phyloP scores from a whole-genome alignment of 2,113 vertebrate genomes.

The Eurypyga helias region DNA sequence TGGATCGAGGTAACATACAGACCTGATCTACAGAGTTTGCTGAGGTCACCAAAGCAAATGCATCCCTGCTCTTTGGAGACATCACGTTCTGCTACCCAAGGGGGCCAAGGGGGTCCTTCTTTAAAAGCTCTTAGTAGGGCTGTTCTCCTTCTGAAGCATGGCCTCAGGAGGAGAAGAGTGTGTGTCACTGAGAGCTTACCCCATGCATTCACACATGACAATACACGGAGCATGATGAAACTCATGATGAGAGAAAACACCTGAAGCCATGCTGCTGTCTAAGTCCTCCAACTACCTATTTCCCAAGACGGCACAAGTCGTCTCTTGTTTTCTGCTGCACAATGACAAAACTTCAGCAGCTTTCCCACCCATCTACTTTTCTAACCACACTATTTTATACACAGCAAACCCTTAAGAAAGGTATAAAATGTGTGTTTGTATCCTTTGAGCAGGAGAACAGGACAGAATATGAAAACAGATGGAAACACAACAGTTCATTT shows the following conservation, averaged over 20 bases:
- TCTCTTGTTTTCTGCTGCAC: neutral
- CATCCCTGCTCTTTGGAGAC: neutral
- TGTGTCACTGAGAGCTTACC: neutral
- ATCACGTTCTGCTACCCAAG: accelerated
- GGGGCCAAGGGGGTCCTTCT: neutral
- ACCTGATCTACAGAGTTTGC: neutral
- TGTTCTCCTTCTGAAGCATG: neutral
- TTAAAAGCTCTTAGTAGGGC: neutral
- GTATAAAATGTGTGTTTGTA: neutral
- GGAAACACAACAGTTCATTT: neutral
- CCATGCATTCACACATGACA: neutral
- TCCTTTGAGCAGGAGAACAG: neutral
- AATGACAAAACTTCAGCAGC: neutral
- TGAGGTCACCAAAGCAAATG: neutral
- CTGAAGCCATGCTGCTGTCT: neutral
- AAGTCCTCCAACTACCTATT: neutral
- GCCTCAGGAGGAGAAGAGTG: neutral
- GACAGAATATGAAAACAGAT: neutral
- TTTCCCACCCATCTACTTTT: neutral
- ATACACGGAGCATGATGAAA: neutral
- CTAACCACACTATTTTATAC: neutral
- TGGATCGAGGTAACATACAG: accelerated
- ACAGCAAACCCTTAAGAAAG: neutral
- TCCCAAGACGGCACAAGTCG: neutral
- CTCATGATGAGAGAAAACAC: neutral